Evolutionary conservation across 2,797 vertebrate species (phyloP), one percentile per base, ranked within the genome.

Genomic region (Apogon hyalosoma): DNA sequence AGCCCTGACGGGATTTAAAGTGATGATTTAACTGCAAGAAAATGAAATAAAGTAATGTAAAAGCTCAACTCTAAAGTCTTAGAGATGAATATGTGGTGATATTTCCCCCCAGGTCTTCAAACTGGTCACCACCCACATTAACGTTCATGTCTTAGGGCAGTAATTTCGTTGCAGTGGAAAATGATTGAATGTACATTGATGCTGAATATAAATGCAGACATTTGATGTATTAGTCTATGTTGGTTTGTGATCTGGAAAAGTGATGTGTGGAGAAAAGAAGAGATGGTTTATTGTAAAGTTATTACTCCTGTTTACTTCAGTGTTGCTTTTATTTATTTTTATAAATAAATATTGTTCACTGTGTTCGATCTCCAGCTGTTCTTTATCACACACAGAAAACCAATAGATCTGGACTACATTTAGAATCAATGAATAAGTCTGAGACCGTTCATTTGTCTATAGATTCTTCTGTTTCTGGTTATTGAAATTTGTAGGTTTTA

Each of bases 321-420:
- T 82, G 75, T 78, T 65, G n/a, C 15, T 75, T 8, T 62, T 75
- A 50, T 81, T 85, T 86, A 72, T 80, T 86, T 82, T 83, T 86
- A 21, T 79, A 72, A 86, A 86, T 83, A 83, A 82, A 84, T 56
- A 54, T 46, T 68, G 48, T 51, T 83, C 33, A 63, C 38, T 59
- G 53, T 56, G 2, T 31, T 48, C 15, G 6, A 28, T 28, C 24
- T 28, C 4, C 24, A 28, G 24, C 5, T 4, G 24, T 28, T 28
- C 24, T 28, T 28, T 28, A 3, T 5, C 24, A 28, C 24, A 28
- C 24, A 28, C 4, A 28, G 24, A 28, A 28, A 28, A 28, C 24
- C 6, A 6, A 28, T 6, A 28, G 4, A 28, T 28, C 6, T 28
- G 4, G 24, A 4, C 6, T 6, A 6, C 1, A 4, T 28, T 28